phyloP scores from a whole-genome alignment of 2,797 vertebrate species.

The Lutjanus argentimaculatus region DNA sequence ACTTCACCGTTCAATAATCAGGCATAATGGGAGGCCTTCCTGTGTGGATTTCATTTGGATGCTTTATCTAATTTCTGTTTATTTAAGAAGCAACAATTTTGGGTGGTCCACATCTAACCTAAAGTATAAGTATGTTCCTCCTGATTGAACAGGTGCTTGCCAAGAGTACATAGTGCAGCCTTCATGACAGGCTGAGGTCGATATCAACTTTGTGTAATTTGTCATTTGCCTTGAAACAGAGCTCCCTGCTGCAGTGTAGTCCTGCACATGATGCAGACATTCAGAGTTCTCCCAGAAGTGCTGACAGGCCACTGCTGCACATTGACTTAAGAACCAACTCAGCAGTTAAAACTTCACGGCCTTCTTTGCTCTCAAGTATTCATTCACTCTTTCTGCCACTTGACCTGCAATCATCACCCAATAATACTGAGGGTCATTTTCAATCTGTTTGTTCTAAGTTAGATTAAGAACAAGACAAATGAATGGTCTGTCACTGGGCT shows the following conservation, averaged over 20 bases:
- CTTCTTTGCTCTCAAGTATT: slow-evolving; percentile 25
- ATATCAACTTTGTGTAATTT: slow-evolving; percentile 19
- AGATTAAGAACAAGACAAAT: slow-evolving; percentile 44
- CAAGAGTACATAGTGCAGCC: background rate
- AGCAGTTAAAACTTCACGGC: slow-evolving; percentile 26
- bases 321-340: slow-evolving; percentile 22
- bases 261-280: slow-evolving; percentile 36
- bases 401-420: slow-evolving; percentile 14
- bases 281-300: slow-evolving; percentile 15
- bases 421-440: background rate
- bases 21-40: background rate
- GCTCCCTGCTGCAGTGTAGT: slow-evolving; percentile 38
- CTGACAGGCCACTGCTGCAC: background rate
- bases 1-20: background rate
- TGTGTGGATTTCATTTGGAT: background rate
- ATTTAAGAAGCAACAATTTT: background rate
- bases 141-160: slow-evolving; percentile 35
- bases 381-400: slow-evolving; percentile 24
- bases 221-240: slow-evolving; percentile 72
- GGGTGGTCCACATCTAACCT: slow-evolving; percentile 24
- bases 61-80: background rate
- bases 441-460: background rate
- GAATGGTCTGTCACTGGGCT: slow-evolving; percentile 38
- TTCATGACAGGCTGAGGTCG: slow-evolving; percentile 19
- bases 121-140: background rate